Evolutionary conservation across 2,888 invertebrate species (phyloP), one percentile per base, ranked within the genome.

Genomic region (Anorthoa munda): DNA sequence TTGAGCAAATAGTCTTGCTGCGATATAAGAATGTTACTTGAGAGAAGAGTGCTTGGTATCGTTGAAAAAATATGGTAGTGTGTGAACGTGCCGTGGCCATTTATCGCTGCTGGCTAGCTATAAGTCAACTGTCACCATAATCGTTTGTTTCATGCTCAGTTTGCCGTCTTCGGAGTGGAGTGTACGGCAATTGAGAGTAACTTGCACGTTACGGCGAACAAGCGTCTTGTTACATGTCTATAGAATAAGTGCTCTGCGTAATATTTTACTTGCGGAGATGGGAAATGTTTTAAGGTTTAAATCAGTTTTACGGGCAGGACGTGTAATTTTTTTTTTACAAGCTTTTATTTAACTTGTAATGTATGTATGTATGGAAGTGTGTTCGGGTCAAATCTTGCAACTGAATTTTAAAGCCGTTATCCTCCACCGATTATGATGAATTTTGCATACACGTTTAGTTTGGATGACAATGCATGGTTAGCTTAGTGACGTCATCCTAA

Each of bases 101-200:
- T 74, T 83, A 74, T 87, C 80, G 81, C 83, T 80, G 80, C 85
- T 87, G 84, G 79, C 85, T 77, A 82, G 86, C 89, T 83, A 88
- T 89, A 92, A 91, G 91, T 90, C 91, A 91, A 87, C 85, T 91
- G 90, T 90, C 90, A 82, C 90, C 85, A 90, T 92, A 89, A 92
- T 91, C 90, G 90, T 91, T 91, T 91, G 90, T 91, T 91, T 89
- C 87, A 83, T 86, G 88, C 88, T 84, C 90, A 88, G 86, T 90
- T 88, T 86, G 86, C 86, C 77, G 86, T 81, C 85, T 50, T 64
- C 64, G 74, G 82, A 83, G 79, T 73, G 77, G 82, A 82, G 86
- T 86, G 81, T 87, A 85, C 82, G 82, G 86, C 86, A 86, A 88
- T 82, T 79, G 79, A 80, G 80, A 84, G 64, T 82, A 67, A 82